Conservation (phyloP, 2,113 vertebrate genomes). For the Antechinus flavipes region DNA sequence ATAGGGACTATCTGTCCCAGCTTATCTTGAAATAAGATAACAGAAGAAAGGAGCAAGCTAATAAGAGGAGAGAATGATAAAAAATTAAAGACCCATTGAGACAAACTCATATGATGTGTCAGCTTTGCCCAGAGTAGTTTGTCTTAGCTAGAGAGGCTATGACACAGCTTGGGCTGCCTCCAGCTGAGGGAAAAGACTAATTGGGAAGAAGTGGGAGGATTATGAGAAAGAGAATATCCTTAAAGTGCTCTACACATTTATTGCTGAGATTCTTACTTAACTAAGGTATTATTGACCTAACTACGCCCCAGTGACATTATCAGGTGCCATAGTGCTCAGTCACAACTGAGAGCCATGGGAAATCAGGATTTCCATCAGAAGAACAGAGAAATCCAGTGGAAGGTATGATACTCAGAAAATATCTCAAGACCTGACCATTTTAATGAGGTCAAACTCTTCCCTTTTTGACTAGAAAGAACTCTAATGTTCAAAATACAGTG, state of each 20-base stretch:
- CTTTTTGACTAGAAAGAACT: neutral
- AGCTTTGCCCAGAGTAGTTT: neutral
- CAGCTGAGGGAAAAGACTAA: neutral
- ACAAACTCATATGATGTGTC: neutral
- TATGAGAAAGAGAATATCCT: neutral
- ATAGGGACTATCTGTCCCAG: neutral
- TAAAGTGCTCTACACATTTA: neutral
- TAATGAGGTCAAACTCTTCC: neutral
- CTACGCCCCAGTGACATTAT: neutral
- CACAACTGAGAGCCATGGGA: neutral
- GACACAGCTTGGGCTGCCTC: neutral
- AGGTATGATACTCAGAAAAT: neutral
- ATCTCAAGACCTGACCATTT: neutral
- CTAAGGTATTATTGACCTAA: neutral
- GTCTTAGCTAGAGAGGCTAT: neutral
- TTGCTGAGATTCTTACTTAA: neutral
- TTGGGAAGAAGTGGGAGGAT: neutral
- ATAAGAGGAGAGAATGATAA: slow-evolving; percentile 53
- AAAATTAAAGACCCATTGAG: slow-evolving; percentile 30
- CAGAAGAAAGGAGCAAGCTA: neutral
- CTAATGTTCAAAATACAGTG: neutral
- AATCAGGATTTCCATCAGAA: neutral
- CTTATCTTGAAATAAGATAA: neutral
- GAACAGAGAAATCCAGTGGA: neutral
- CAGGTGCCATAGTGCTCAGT: neutral